Base-by-base conservation (phyloP, 2,888 invertebrate species). In the Amblyjoppa proteus region DNA sequence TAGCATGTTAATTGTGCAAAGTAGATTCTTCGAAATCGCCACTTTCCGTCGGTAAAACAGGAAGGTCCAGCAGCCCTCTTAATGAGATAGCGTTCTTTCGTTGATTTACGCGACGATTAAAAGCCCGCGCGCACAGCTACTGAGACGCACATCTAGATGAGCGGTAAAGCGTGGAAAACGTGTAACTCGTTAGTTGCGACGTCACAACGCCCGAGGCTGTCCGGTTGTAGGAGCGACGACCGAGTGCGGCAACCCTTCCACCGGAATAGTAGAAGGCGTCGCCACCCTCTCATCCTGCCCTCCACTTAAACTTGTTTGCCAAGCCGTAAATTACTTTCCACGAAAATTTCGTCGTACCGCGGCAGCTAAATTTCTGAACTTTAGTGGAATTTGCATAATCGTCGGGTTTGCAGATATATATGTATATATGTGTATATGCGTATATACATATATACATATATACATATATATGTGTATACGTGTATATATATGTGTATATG, bases 311-410 rank as follows among this genome's bases (percentile, higher is more conserved):
- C 80, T 80, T 71, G 64, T 83, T 83, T 83, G 64, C 82, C 64
- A 71, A 56, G 34, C 79, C 80, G 75, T 80, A 84, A 80, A 84
- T 84, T 84, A 64, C 83, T 81, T 78, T n/a, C 61, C 71, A 80
- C 75, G 70, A 64, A 75, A 79, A 70, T 53, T 70, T 28, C 58
- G 58, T 28, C 58, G 13, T 13, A 28, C n/a, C 28, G 28, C 49
- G 9, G 66, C 45, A 31, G 69, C 49, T n/a, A 49, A 45, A 28
- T 66, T n/a, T 49, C 3, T 13, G 31, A 49, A 45, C 28, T 25
- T 49, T 31, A 7, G 9, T 49, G 28, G 7, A 58, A 58, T 58
- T 58, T 58, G 28, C 58, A 58, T 58, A 58, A 58, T 25, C 28
- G 58, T 28, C 58, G 25, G 11, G 25, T 3, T 25, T 13, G 20